Evolutionary conservation across 37 sponge, comb jelly and placozoan species (phyloP).

Genomic region (Haliclona indistincta): DNA sequence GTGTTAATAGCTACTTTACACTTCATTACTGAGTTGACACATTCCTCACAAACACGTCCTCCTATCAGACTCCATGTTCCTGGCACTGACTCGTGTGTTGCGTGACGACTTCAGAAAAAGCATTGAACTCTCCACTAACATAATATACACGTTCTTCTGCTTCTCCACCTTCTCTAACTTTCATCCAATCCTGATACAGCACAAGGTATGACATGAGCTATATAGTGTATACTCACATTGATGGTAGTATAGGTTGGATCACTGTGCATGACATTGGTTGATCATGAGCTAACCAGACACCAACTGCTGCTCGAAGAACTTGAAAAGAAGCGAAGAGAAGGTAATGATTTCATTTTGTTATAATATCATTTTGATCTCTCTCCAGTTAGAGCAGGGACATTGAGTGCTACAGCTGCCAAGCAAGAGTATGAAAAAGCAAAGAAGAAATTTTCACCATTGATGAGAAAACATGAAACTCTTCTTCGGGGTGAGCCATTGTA

Average conservation of each 20-base stretch:
- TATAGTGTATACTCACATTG: background rate
- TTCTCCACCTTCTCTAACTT: slow-evolving; percentile 93
- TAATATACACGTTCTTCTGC: slow-evolving; percentile 96
- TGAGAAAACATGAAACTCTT: slow-evolving; percentile 92
- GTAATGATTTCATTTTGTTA: slow-evolving; percentile 17
- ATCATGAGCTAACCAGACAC: slow-evolving; percentile 84
- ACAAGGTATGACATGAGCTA: slow-evolving; percentile 66
- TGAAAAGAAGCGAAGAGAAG: slow-evolving; percentile 51
- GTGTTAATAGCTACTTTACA: background rate
- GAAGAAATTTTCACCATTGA: slow-evolving; percentile 70
- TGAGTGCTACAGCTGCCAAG: slow-evolving; percentile 28
- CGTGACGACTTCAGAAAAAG: slow-evolving; percentile 97
- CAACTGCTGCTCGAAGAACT: slow-evolving; percentile 69
- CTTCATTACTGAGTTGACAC: background rate
- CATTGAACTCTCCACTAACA: slow-evolving; percentile 91
- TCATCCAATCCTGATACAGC: slow-evolving; percentile 72
- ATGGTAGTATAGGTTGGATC: slow-evolving; percentile 73
- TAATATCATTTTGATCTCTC: background rate
- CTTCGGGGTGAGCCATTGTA: slow-evolving; percentile 57
- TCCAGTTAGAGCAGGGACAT: background rate
- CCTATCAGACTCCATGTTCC: slow-evolving; percentile 71
- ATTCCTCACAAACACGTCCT: background rate
- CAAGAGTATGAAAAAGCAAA: slow-evolving; percentile 76
- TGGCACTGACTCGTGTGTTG: slow-evolving; percentile 90
- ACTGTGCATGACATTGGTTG: slow-evolving; percentile 79